Conservation (phyloP, 2,888 invertebrate genomes). For the Drosophila paucipuncta region DNA sequence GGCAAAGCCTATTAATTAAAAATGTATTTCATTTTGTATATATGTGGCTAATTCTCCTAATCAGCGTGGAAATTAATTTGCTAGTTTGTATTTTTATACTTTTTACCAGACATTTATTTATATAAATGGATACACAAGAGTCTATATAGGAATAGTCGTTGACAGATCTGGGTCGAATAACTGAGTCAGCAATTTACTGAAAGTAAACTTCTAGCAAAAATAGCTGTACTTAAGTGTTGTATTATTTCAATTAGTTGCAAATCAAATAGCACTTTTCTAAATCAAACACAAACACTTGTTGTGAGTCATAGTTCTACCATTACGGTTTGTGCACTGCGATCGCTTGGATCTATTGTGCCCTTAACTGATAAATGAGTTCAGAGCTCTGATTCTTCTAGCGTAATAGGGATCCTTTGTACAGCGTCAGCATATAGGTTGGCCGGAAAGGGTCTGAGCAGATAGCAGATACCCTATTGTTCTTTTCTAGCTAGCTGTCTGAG, state of each 20-base stretch:
- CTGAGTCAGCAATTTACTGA: slow-evolving; percentile 10
- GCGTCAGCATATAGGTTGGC: not conserved
- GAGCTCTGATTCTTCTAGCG: not conserved
- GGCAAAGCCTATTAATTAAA: not conserved
- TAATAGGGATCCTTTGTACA: not conserved
- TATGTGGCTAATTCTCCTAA: not conserved
- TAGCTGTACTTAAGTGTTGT: not conserved
- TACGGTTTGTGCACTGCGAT: not conserved
- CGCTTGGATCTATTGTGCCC: not conserved
- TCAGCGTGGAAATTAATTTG: not conserved
- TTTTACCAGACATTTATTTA: not conserved
- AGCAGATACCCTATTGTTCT: not conserved
- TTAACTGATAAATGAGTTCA: not conserved
- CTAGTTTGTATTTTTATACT: not conserved
- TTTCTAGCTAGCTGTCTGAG: not conserved
- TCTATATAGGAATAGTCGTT: not conserved
- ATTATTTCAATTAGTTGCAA: slow-evolving; percentile 17
- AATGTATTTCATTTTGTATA: not conserved
- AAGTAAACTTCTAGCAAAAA: slow-evolving; percentile 4
- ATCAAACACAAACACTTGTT: slow-evolving; percentile 36
- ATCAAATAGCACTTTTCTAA: slow-evolving; percentile 25
- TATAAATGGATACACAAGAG: not conserved
- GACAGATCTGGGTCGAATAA: slow-evolving; percentile 6
- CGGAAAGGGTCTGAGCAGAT: not conserved
- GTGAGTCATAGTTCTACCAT: slow-evolving; percentile 49